Evolutionary conservation across 2,797 vertebrate genomes (phyloP), one percentile per base, ranked within the genome.

Genomic region (Sarcophilus harrisii): DNA sequence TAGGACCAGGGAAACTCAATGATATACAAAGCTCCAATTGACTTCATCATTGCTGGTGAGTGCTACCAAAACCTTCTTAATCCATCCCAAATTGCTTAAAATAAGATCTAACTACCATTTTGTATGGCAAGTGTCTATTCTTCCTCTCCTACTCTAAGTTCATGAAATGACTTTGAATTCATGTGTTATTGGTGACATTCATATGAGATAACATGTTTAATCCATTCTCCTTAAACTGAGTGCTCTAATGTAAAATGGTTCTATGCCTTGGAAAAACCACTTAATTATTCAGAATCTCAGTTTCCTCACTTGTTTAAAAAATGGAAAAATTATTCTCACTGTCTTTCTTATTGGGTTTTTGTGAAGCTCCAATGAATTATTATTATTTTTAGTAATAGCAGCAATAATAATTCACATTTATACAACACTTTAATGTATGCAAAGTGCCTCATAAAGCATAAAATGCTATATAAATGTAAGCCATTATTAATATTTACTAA

Each of bases 251-350:
- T 87, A 28, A 87, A 87, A 27, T 38, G 24, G 21, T 49, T 92
- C 0, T 90, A 29, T 92, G 89, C 38, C 30, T 59, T 90, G 54
- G 28, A 11, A 21, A 45, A 95, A 14, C 91, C 93, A 93, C 73
- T 89, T 91, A 91, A 89, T 94, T 57, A 14, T 21, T 59, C 32
- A 90, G 59, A 96, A 57, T 30, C 28, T 94, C 94, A 92, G 57
- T 92, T 95, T 96, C 38, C 45, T 91, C n/a, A 32, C 92, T n/a
- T 49, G 0, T 96, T n/a, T 93, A 49, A 87, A 81, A 81, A 96
- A 87, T 59, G 89, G 45, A 24, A 93, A 45, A 66, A 66, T 62
- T 54, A n/a, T 57, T 90, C 95, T 66, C 0, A 94, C 21, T 81
- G 9, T 28, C 5, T n/a, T 2, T 4, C 24, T 94, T 59, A 30